phyloP scores from a whole-genome alignment of 2,888 invertebrate genomes.

The Mimas tiliae region DNA sequence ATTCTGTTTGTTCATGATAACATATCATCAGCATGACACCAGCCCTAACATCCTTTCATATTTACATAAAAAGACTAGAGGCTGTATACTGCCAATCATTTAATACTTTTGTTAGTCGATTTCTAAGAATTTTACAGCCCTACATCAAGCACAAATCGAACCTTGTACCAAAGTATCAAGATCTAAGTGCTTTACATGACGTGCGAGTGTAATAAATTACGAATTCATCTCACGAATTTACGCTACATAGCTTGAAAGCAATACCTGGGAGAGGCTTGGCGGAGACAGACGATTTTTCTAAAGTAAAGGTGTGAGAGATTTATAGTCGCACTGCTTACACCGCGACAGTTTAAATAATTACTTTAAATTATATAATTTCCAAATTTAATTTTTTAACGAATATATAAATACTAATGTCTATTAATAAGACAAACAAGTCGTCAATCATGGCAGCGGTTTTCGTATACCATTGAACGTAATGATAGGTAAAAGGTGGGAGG shows the following conservation, averaged over 20 bases:
- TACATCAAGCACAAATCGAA: slow-evolving; percentile 16
- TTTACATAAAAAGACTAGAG: not conserved
- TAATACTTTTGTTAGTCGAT: not conserved
- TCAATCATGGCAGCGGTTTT: too few relatives aligned
- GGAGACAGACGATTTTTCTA: not conserved
- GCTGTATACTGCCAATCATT: not conserved
- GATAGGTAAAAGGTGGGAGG: too few relatives aligned
- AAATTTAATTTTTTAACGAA: too few relatives aligned
- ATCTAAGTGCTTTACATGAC: slow-evolving; percentile 23
- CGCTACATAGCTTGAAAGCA: slow-evolving; percentile 14
- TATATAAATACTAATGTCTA: too few relatives aligned
- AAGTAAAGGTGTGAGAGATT: not conserved
- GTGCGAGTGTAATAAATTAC: slow-evolving; percentile 20
- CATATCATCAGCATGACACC: too few relatives aligned
- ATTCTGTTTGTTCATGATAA: too few relatives aligned
- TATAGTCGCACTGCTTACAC: not conserved
- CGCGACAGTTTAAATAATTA: too few relatives aligned
- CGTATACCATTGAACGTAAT: too few relatives aligned
- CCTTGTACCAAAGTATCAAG: slow-evolving; percentile 22
- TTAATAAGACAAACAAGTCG: too few relatives aligned
- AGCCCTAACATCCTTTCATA: too few relatives aligned
- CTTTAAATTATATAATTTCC: too few relatives aligned
- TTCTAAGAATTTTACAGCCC: slow-evolving; percentile 4
- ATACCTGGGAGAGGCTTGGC: slow-evolving; percentile 3
- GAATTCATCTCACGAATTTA: slow-evolving; percentile 26